A percentile compares a stretch with the other conserved stretches of the same genome.
Conservation (phyloP, 1,140 invertebrate species). For the Megalonaias nervosa region DNA sequence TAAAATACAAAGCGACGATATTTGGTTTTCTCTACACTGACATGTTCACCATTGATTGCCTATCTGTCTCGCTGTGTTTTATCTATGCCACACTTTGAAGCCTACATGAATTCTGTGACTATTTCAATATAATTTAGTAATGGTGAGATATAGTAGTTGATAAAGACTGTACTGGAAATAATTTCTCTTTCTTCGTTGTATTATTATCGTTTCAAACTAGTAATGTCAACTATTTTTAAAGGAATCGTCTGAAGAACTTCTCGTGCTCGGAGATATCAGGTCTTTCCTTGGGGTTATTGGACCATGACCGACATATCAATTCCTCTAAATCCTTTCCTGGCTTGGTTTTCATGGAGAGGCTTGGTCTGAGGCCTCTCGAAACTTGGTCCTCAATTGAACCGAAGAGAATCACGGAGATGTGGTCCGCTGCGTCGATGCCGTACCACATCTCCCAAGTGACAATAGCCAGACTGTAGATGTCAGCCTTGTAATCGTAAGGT, state of each 20-base stretch:
- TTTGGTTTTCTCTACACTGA: too few relatives aligned
- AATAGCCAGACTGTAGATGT: slow-evolving; percentile 25
- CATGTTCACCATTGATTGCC: too few relatives aligned
- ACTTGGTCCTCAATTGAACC: not conserved
- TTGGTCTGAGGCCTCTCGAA: slow-evolving; percentile 15
- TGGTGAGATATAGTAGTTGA: too few relatives aligned
- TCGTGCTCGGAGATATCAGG: slow-evolving; percentile 11
- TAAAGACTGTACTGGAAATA: too few relatives aligned
- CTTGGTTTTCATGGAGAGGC: slow-evolving; percentile 2
- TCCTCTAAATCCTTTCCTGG: slow-evolving; percentile 13
- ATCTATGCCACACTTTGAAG: too few relatives aligned
- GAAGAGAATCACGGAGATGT: not conserved
- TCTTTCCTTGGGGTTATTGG: slow-evolving; percentile 12
- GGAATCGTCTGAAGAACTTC: not conserved
- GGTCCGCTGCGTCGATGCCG: slow-evolving; percentile 15
- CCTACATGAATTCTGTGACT: too few relatives aligned
- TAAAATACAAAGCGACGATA: too few relatives aligned
- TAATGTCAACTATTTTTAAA: slow-evolving; percentile 4
- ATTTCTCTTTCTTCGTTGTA: too few relatives aligned
- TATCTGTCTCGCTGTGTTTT: too few relatives aligned
- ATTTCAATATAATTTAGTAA: too few relatives aligned
- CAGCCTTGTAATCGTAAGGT: slow-evolving; percentile 18
- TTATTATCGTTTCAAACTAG: not conserved
- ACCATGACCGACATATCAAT: slow-evolving; percentile 17
- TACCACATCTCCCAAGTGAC: slow-evolving; percentile 38